phyloP scores from a whole-genome alignment of 2,113 vertebrate genomes.

The Silurus glanis region DNA sequence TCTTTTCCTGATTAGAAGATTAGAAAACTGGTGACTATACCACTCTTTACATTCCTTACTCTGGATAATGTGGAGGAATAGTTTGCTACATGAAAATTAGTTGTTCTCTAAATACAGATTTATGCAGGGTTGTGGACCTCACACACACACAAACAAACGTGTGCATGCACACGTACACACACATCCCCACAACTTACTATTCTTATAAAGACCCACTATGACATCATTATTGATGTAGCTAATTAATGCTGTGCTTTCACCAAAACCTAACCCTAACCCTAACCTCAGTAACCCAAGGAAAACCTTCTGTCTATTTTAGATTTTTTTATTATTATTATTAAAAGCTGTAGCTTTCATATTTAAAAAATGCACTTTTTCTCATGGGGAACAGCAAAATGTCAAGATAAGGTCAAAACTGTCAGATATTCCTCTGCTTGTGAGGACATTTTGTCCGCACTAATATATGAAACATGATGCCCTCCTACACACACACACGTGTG shows the following conservation, averaged over 20 bases:
- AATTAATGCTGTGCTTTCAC: not conserved
- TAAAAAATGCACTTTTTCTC: not conserved
- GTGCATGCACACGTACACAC: not conserved
- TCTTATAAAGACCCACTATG: not conserved
- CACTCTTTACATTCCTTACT: not conserved
- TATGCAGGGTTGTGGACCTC: not conserved
- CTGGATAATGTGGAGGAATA: not conserved
- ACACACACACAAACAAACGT: not conserved
- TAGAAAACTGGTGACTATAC: not conserved
- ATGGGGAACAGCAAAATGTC: not conserved
- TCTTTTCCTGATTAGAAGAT: not conserved
- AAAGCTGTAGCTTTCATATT: not conserved
- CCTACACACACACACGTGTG: not conserved
- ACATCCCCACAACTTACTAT: not conserved
- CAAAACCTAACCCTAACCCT: not conserved
- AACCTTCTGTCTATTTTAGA: not conserved
- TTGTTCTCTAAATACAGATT: constrained; percentile 35
- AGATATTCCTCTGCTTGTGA: not conserved
- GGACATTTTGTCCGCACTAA: not conserved
- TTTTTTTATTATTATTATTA: not conserved
- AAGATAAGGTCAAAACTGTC: not conserved
- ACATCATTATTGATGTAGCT: not conserved
- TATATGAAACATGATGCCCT: not conserved
- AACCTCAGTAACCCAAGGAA: not conserved
- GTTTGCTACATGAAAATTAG: constrained; percentile 4